Evolutionary conservation across 2,888 invertebrate species (phyloP), one percentile per base, ranked within the genome.

Genomic region (Plebejus argus): DNA sequence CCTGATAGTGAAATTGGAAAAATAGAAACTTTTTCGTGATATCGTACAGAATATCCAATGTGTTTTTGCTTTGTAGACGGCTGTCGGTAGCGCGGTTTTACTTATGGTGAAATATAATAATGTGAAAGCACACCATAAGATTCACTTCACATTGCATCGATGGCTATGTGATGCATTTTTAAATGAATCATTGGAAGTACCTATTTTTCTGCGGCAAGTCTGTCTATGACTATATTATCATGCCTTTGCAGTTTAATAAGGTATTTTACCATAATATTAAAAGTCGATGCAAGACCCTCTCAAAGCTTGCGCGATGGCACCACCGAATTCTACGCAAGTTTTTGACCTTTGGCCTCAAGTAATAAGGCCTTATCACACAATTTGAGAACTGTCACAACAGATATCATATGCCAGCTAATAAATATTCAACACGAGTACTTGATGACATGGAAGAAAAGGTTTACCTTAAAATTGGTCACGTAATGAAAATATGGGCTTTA

Each of bases 381-480:
- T 66, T 66, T 66, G 5, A 66, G 18, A 23, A 66, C 66, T 33
- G 66, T 66, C 66, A 66, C 28, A 66, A 28, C 28, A 66, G 33
- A 66, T 66, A 18, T n/a, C 72, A 72, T 53, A 53, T 80, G 81
- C 79, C 85, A 81, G 79, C 85, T 90, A 87, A 91, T 93, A 88
- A 90, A 84, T 88, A 93, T 93, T 93, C 93, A 89, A 84, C 83
- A 82, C 83, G 83, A 86, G 88, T 86, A 84, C 88, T 89, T 91
- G 90, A 92, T 92, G 89, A 87, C 86, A 82, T 88, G 85, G 87
- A 88, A 86, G 85, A 87, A 88, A 87, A 85, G 87, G 79, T 81
- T 82, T 82, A 83, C 80, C 72, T 82, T 81, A 79, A 84, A 88
- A 89, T 86, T 87, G 88, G 88, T 87, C 87, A 90, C 89, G 88